These are phyloP conservation scores for Melinopterus prodromus DNA, from an alignment of 2,888 invertebrate species.

Conservation along the genomic window DNA sequence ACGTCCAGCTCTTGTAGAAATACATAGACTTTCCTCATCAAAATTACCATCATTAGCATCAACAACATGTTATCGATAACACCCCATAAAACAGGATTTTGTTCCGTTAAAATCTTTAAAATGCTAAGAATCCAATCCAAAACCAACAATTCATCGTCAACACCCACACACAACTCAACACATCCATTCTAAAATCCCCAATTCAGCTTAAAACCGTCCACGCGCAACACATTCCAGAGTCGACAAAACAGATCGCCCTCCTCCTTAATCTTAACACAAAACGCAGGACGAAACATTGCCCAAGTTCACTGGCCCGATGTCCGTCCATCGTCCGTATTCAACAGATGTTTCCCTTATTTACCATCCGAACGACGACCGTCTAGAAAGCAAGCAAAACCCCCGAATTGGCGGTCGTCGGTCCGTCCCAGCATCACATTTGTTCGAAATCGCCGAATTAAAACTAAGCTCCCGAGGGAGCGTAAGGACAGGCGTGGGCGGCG, in stretches of 20 bases:
- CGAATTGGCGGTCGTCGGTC: background rate
- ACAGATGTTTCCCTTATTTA: conserved; percentile 4
- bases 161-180: background rate
- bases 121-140: no score
- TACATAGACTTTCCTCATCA: no score
- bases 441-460: background rate
- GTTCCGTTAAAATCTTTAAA: no score
- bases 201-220: background rate
- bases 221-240: background rate
- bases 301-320: background rate
- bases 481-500: background rate
- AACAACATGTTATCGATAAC: no score
- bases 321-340: background rate
- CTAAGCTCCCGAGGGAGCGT: background rate
- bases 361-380: background rate
- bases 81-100: no score
- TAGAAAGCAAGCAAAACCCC: conserved; percentile 7
- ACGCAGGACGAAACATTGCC: background rate
- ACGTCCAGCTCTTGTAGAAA: no score
- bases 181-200: background rate
- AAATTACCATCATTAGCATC: no score
- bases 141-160: background rate
- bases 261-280: background rate
- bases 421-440: background rate
- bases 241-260: background rate